A percentile compares a stretch with the other conserved stretches of the same genome.
phyloP scores from a whole-genome alignment of 1,140 invertebrate species.

The Pseudomyrmex concolor region DNA sequence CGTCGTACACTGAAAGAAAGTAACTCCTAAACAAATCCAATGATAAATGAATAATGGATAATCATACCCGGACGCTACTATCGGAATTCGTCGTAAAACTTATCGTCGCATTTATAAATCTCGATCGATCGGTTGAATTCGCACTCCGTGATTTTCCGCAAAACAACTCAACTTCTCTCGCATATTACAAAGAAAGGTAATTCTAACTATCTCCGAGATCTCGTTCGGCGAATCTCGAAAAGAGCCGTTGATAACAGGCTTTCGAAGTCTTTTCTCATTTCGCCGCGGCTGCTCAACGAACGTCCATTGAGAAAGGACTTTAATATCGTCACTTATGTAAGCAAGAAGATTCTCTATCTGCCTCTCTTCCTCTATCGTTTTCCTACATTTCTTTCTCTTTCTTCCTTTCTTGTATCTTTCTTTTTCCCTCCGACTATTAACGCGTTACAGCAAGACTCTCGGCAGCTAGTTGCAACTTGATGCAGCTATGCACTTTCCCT shows the following conservation, averaged over 20 bases:
- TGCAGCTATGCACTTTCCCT: conserved; percentile 76
- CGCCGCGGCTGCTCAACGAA: conserved; percentile 10
- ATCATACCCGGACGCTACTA: no score
- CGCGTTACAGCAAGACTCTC: conserved; percentile 57
- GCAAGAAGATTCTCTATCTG: conserved; percentile 65
- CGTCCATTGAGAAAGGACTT: conserved; percentile 56
- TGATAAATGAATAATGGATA: no score
- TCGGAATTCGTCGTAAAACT: no score
- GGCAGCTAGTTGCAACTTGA: conserved; percentile 63
- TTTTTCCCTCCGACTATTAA: conserved; percentile 60
- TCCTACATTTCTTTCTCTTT: conserved; percentile 17
- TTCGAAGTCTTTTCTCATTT: background rate
- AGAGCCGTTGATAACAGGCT: conserved; percentile 28
- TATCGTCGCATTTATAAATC: no score
- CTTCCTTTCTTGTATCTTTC: conserved; percentile 9
- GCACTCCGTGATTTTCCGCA: background rate
- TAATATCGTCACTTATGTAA: conserved; percentile 66
- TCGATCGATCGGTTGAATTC: no score
- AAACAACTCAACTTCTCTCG: no score
- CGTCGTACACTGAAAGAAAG: background rate
- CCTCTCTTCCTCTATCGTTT: background rate
- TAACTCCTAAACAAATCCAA: background rate
- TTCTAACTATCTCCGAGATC: background rate
- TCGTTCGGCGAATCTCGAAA: background rate
- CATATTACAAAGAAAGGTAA: background rate